These are phyloP conservation scores for Mythimna albipuncta DNA, from an alignment of 2,888 invertebrate genomes.

Conservation along the genomic window DNA sequence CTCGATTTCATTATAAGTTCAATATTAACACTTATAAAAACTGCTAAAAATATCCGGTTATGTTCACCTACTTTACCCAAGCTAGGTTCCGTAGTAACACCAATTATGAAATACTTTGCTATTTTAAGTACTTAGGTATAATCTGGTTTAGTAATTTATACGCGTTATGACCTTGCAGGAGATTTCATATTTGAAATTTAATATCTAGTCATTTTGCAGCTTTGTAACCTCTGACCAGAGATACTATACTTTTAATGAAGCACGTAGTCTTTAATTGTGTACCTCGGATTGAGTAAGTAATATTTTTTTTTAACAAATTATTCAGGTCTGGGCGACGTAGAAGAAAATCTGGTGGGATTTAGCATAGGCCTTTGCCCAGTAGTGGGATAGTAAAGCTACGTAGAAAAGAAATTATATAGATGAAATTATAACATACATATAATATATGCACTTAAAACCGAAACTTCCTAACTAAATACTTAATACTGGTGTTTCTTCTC, in stretches of 20 bases:
- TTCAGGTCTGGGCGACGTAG: no score
- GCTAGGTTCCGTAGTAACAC: slow-evolving; percentile 41
- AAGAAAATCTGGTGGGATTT: no score
- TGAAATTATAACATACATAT: no score
- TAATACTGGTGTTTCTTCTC: no score
- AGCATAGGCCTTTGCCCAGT: no score
- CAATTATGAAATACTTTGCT: slow-evolving; percentile 36
- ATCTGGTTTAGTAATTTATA: slow-evolving; percentile 15
- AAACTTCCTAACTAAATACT: no score
- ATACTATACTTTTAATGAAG: neutral
- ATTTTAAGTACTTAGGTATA: slow-evolving; percentile 11
- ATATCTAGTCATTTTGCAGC: neutral
- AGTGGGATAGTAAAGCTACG: no score
- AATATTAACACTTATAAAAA: slow-evolving; percentile 46
- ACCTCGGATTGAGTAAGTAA: neutral
- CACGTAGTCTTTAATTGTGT: neutral
- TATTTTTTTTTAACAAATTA: no score
- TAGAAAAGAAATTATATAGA: no score
- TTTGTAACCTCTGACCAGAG: neutral
- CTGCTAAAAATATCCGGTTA: slow-evolving; percentile 55
- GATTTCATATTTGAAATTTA: slow-evolving; percentile 11
- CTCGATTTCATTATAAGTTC: slow-evolving; percentile 43
- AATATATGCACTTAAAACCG: no score
- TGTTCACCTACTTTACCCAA: slow-evolving; percentile 43
- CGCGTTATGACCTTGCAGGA: slow-evolving; percentile 6